Base-by-base conservation (phyloP, 2,113 vertebrate genomes). In the Eclectus roratus region DNA sequence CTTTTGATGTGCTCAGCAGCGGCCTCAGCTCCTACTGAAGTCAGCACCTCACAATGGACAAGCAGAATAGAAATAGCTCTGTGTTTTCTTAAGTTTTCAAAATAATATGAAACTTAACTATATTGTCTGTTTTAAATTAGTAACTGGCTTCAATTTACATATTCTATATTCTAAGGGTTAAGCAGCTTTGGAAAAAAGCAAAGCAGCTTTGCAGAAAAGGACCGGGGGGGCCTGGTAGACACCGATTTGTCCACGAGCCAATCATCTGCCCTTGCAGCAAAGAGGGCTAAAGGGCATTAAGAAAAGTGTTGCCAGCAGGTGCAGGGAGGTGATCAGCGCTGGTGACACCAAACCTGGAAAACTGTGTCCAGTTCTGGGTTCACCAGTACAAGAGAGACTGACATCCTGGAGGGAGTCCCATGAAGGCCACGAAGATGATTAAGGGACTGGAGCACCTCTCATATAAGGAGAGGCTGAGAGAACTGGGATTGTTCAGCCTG, bases 1-100 rank as follows among this genome's bases (percentile, higher is more conserved):
- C 88, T 93, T 96, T 92, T 95, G 83, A 92, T 88, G 88, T 95
- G 55, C 33, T 74, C 49, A 53, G 66, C 49, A 66, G 66, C n/a
- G 74, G 81, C n/a, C 60, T 86, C 47, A 76, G 43, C 47, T 88
- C 33, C 56, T 88, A 84, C 31, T 90, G 70, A 96, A 92, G 37
- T 81, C 52, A 76, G 49, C 61, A 85, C 31, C 28, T 81, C 73
- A 87, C 72, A 95, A 94, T 7, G 28, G 65, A 81, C n/a, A 89
- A 52, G 27, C 5, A 90, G 55, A 80, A 84, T 3, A 85, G 88
- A 91, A 96, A 85, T n/a, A 94, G 52, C 9, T 70, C 35, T 53
- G 49, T 31, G 56, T 61, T 80, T 61, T 80, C 56, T 91, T 21
- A 55, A 41, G 28, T 49, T 90, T 91, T 81, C 76, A 60, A 90